Conservation (phyloP, 2,888 invertebrate species). For the Drosophila peninsularis region DNA sequence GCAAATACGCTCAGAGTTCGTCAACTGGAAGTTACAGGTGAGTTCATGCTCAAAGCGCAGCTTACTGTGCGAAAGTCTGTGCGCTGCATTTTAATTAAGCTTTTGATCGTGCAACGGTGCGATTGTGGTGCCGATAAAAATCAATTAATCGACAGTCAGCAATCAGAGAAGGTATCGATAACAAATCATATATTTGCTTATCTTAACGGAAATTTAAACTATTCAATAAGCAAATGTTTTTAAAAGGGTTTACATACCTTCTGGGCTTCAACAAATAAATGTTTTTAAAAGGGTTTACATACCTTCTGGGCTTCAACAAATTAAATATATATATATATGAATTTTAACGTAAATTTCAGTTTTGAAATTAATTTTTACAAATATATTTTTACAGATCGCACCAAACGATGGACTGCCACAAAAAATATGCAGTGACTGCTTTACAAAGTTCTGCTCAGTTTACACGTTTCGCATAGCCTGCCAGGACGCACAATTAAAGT, state of each 20-base stretch:
- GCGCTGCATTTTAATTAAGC: constrained; percentile 32
- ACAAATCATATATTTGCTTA: neutral
- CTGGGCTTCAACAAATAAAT: too few species aligned
- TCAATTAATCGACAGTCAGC: constrained; percentile 3
- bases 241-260: neutral
- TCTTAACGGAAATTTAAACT: neutral
- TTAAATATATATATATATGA: neutral
- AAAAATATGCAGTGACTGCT: constrained; percentile 81
- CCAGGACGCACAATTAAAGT: constrained; percentile 76
- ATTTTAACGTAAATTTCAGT: neutral
- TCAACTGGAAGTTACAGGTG: constrained; percentile 81
- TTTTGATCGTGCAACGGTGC: constrained; percentile 46
- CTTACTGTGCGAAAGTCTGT: constrained; percentile 25
- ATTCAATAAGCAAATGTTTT: too few species aligned
- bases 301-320: too few species aligned
- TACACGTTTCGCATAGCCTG: constrained; percentile 76
- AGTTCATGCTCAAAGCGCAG: constrained; percentile 21
- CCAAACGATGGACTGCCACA: constrained; percentile 81
- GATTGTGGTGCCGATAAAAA: constrained; percentile 5
- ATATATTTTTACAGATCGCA: constrained; percentile 59
- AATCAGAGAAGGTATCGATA: constrained; percentile 22
- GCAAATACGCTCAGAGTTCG: constrained; percentile 76
- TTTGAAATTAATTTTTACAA: neutral
- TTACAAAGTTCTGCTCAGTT: constrained; percentile 79
- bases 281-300: neutral